These are phyloP conservation scores for Eupithecia tripunctaria DNA, from an alignment of 2,888 invertebrate genomes.

Conservation along the genomic window DNA sequence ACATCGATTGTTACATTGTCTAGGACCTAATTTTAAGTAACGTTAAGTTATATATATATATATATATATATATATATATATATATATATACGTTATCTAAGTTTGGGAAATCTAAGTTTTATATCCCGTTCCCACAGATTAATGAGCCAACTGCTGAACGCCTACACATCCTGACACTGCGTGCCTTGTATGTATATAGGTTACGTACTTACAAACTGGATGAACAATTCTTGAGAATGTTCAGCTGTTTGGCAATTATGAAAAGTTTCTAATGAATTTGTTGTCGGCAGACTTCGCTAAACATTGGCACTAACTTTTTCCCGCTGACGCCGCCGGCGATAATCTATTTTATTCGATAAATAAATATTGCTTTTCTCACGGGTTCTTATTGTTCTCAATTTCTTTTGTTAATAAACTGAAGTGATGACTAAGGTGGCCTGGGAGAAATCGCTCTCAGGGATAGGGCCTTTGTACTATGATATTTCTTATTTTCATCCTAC, in stretches of 20 bases:
- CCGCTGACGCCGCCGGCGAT: not conserved
- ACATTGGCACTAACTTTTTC: conserved; percentile 16
- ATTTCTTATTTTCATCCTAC: no score
- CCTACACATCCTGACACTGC: no score
- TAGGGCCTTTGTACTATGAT: no score
- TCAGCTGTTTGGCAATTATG: conserved; percentile 19
- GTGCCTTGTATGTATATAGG: not conserved
- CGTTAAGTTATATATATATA: no score
- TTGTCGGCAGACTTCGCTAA: conserved; percentile 15
- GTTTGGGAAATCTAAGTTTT: not conserved
- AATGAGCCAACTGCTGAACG: no score
- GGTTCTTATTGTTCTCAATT: not conserved
- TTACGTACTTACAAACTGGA: not conserved
- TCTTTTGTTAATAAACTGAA: not conserved
- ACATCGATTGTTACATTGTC: no score
- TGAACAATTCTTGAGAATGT: conserved; percentile 20
- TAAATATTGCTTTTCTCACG: not conserved
- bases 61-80: no score
- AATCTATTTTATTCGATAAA: not conserved
- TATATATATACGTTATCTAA: no score
- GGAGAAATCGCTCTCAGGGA: no score
- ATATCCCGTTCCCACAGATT: not conserved
- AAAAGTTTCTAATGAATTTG: conserved; percentile 31
- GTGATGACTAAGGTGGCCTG: no score
- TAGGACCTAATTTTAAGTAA: no score